A percentile compares a stretch with the other conserved stretches of the same genome.
phyloP scores from a whole-genome alignment of 2,113 vertebrate species.

The Ardeotis arabs region DNA sequence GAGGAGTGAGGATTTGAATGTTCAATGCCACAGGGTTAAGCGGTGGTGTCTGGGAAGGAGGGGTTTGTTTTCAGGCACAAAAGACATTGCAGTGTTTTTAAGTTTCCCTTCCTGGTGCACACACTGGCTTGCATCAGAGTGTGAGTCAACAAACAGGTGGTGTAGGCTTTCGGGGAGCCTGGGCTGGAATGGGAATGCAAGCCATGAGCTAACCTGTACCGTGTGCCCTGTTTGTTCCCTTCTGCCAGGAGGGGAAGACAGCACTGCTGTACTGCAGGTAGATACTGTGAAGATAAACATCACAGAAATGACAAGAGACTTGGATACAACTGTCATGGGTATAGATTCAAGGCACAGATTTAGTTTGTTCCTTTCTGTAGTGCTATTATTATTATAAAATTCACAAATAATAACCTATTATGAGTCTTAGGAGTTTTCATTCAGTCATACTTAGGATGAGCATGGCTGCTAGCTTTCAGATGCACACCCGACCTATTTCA shows the following conservation, averaged over 20 bases:
- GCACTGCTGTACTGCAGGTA: background rate
- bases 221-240: accelerated
- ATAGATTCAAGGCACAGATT: background rate
- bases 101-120: background rate
- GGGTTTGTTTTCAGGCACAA: background rate
- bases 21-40: background rate
- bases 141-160: background rate
- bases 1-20: background rate
- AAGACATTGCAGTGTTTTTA: background rate
- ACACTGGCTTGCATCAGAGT: background rate
- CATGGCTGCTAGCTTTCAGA: background rate
- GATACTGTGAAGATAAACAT: background rate
- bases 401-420: background rate
- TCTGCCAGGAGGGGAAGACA: background rate
- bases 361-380: background rate
- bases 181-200: background rate
- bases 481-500: background rate
- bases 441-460: background rate
- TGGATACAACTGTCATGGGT: background rate
- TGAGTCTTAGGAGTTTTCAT: background rate
- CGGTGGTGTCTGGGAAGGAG: background rate
- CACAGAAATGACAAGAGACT: background rate
- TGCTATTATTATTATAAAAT: background rate
- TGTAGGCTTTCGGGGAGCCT: background rate
- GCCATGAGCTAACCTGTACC: accelerated